Percentiles rank a stretch among this genome's conserved stretches.
These are phyloP conservation scores for Drosophila quinaria DNA, from an alignment of 2,888 invertebrate species.

Conservation along the genomic window DNA sequence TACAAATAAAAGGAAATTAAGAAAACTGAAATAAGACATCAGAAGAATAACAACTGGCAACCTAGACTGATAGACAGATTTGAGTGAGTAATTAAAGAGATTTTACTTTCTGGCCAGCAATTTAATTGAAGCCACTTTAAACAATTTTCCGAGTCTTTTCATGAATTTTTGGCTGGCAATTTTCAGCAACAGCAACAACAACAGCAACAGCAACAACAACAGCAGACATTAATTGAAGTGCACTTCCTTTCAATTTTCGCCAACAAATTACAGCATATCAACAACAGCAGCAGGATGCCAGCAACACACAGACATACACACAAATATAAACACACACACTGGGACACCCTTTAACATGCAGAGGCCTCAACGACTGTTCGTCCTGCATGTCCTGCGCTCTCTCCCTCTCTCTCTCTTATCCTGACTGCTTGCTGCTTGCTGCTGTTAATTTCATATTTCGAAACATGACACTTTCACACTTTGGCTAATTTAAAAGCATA, in stretches of 20 bases:
- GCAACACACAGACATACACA: conserved; percentile 5
- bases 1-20: no score
- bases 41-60: not conserved
- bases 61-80: not conserved
- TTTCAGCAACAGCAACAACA: conserved; percentile 15
- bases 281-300: conserved; percentile 42
- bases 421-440: conserved; percentile 19
- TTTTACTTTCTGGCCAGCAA: not conserved
- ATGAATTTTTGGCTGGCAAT: conserved; percentile 13
- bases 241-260: conserved; percentile 78
- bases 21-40: no score
- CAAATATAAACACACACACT: conserved; percentile 3
- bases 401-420: conserved; percentile 15
- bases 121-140: conserved; percentile 14
- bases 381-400: conserved; percentile 19
- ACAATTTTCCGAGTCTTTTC: conserved; percentile 5
- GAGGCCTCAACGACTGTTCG: conserved; percentile 25
- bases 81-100: conserved; percentile 1
- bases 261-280: conserved; percentile 72
- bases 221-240: conserved; percentile 71
- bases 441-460: conserved; percentile 80
- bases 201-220: conserved; percentile 12
- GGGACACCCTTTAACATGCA: not conserved
- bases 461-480: conserved; percentile 84
- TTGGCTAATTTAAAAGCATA: conserved; percentile 83